Percentiles rank a stretch among this genome's conserved stretches.
These are phyloP conservation scores for Amaurobius ferox DNA, from an alignment of 2,888 invertebrate species.

Conservation along the genomic window DNA sequence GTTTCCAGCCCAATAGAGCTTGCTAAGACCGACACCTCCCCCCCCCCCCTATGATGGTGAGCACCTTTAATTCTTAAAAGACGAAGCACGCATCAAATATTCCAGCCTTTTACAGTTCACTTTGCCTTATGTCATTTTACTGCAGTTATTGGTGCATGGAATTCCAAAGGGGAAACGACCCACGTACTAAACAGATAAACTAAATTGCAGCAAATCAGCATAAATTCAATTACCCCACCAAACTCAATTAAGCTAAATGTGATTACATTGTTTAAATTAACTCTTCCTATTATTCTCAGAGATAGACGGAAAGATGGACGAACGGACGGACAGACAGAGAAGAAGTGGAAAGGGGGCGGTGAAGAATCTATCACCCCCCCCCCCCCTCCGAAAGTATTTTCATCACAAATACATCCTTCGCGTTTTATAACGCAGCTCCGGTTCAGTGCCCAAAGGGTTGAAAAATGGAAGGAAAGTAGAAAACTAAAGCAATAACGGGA, in stretches of 20 bases:
- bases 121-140: constrained; percentile 72
- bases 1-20: constrained; percentile 69
- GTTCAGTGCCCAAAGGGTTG: constrained; percentile 66
- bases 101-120: constrained; percentile 8
- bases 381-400: not conserved
- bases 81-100: not conserved
- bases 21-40: constrained; percentile 20
- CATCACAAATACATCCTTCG: constrained; percentile 23
- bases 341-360: not conserved
- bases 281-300: constrained; percentile 71
- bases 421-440: constrained; percentile 41
- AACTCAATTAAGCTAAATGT: constrained; percentile 73
- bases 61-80: constrained; percentile 65
- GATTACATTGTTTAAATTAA: constrained; percentile 73
- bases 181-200: constrained; percentile 71
- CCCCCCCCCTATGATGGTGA: constrained; percentile 30
- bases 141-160: constrained; percentile 70
- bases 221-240: constrained; percentile 72
- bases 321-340: constrained; percentile 13
- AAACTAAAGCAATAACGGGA: constrained; percentile 44
- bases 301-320: constrained; percentile 44
- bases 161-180: constrained; percentile 55
- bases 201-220: constrained; percentile 72
- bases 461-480: constrained; percentile 52
- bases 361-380: not conserved